Conservation (phyloP, 2,797 vertebrate genomes). For the Phylloscopus collybita region DNA sequence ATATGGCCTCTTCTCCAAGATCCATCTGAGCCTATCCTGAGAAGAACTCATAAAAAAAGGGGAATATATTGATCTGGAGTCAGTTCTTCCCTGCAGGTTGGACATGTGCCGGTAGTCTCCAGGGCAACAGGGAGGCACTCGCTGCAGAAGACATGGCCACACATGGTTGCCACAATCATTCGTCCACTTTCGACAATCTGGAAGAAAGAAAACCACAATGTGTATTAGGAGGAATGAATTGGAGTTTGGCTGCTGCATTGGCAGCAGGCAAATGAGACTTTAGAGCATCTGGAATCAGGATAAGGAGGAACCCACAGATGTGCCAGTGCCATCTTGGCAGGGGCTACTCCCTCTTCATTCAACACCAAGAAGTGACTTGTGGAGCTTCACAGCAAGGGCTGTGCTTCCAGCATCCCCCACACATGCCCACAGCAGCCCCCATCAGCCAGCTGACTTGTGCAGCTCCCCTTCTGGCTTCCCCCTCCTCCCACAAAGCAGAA, state of each 20-base stretch:
- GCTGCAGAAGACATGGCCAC: not conserved
- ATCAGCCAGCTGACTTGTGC: not conserved
- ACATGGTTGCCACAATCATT: not conserved
- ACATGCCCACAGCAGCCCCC: not conserved
- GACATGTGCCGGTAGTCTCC: fast-evolving
- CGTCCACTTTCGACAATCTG: not conserved
- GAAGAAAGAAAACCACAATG: not conserved
- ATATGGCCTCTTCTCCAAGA: fast-evolving
- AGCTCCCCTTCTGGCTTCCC: not conserved
- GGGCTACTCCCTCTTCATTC: not conserved
- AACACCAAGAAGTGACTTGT: not conserved
- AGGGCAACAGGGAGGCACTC: not conserved
- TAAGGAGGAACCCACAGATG: too few species aligned
- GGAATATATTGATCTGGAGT: not conserved
- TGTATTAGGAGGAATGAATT: not conserved
- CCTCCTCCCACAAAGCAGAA: not conserved
- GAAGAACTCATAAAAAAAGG: not conserved
- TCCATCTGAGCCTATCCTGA: not conserved
- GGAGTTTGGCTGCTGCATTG: not conserved
- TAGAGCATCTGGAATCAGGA: not conserved
- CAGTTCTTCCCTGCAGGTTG: not conserved
- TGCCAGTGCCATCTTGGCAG: not conserved
- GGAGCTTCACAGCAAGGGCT: not conserved
- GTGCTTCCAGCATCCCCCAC: not conserved
- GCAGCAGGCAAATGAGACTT: not conserved